phyloP scores from a whole-genome alignment of 2,113 vertebrate genomes.

The Sinocyclocheilus maitianheensis region DNA sequence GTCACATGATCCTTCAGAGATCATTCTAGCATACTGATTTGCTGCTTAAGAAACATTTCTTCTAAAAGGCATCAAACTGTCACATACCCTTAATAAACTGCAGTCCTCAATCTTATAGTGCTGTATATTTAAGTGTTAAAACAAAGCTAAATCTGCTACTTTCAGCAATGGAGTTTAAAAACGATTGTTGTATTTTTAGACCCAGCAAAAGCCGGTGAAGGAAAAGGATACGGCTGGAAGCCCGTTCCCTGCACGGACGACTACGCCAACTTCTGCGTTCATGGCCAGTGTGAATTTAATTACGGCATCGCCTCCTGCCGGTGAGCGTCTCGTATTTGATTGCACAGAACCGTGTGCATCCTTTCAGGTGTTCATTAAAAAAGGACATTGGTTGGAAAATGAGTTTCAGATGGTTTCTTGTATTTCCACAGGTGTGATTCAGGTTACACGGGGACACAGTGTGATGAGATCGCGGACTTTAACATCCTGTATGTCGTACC shows the following conservation, averaged over 20 bases:
- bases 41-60: no score
- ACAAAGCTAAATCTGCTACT: neutral
- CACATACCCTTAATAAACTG: no score
- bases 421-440: constrained; percentile 86
- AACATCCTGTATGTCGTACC: constrained; percentile 98
- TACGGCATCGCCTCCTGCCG: constrained; percentile 90
- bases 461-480: constrained; percentile 93
- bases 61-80: no score
- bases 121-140: neutral
- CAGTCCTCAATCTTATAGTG: no score
- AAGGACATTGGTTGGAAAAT: neutral
- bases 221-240: constrained; percentile 82
- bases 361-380: neutral
- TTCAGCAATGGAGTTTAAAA: neutral
- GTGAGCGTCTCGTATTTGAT: constrained; percentile 68
- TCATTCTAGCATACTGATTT: no score
- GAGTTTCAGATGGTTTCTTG: constrained; percentile 28
- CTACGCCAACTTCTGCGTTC: constrained; percentile 89
- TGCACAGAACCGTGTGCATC: neutral
- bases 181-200: constrained; percentile 68
- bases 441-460: constrained; percentile 92
- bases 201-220: constrained; percentile 85
- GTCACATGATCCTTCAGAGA: no score
- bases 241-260: constrained; percentile 87
- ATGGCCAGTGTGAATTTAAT: constrained; percentile 94